Base-by-base conservation (phyloP, 2,113 vertebrate genomes). In the Mus pahari region DNA sequence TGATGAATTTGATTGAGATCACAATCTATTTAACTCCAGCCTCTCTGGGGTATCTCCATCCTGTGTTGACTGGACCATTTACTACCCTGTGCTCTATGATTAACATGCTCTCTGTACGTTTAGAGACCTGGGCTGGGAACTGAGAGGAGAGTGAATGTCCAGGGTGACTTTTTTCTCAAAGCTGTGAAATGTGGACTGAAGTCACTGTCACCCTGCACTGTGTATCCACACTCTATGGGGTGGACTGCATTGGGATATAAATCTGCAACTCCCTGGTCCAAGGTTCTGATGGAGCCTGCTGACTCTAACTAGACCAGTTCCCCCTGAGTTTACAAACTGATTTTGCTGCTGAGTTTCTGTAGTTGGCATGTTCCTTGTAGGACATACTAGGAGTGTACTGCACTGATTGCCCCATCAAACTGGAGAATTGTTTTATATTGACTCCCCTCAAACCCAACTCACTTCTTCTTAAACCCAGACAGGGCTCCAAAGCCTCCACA, bases 1-100 rank as follows among this genome's bases (percentile, higher is more conserved):
- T 19, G 55, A 10, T 82, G 42, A 62, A 48, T 74, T 55, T 96
- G 77, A 96, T 92, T 89, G 91, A 87, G 42, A 22, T 68, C 58
- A 93, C 83, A 88, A 83, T 78, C 84, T 48, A 31, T 58, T 89
- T 84, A 86, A 84, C 77, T 93, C 58, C 58, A 94, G 50, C 26
- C 48, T 89, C 70, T 62, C 74, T 55, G 16, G 22, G 7, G 89
- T 88, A 96, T 84, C 94, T 81, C 86, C 74, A 64, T 62, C 9
- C 45, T 39, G 42, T n/a, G 60, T 24, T 24, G 33, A n/a, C 64
- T 70, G 19, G 87, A 90, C 14, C 75, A 45, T 86, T 90, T 94
- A 62, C 68, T 86, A 74, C 60, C 48, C 55, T 74, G 75, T n/a
- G 28, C 20, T 78, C 2, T 26, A 17, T 86, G 82, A 86, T 78